Base-by-base conservation (phyloP, 1,140 invertebrate genomes). In the Vanessa atalanta region DNA sequence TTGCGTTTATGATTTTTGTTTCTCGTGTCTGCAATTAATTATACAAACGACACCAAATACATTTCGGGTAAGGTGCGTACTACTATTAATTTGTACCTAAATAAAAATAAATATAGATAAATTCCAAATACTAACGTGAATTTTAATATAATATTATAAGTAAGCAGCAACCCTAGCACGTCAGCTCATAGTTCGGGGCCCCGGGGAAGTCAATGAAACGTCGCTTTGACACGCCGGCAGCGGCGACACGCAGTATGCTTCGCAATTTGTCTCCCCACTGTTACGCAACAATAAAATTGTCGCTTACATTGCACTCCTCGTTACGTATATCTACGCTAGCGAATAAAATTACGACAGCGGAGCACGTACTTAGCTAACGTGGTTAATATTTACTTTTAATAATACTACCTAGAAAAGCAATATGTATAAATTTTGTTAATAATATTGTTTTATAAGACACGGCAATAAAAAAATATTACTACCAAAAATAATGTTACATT, bases 221-320 rank as follows among this genome's bases (percentile, higher is more conserved):
- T 75, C 73, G 80, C 83, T 83, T 81, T 86, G 84, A 82, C 79
- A 83, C 80, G 75, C 76, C 82, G 80, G 83, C 81, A 81, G 77
- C 76, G 88, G 88, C 89, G 89, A 89, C 83, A 91, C 89, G 89
- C 88, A 88, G 79, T 66, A 72, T 87, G 88, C 78, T 67, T 80
- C 83, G 85, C 88, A 88, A 89, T 88, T 89, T 89, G 84, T 83
- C 83, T 79, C 82, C 80, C 76, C 75, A 73, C 60, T 70, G 86
- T 91, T 89, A 89, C 86, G 87, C 84, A 91, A 91, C 84, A 77
- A 83, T 85, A 83, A 77, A 81, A 88, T 83, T 87, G 85, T 88
- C 85, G 83, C 81, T 83, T 79, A 61, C 83, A 84, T 80, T 76
- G 76, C 75, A 65, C 20, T 75, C 65, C 16, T 61, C 65, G 64